phyloP scores from a whole-genome alignment of 2,888 invertebrate species.

The Saturnia japonica region DNA sequence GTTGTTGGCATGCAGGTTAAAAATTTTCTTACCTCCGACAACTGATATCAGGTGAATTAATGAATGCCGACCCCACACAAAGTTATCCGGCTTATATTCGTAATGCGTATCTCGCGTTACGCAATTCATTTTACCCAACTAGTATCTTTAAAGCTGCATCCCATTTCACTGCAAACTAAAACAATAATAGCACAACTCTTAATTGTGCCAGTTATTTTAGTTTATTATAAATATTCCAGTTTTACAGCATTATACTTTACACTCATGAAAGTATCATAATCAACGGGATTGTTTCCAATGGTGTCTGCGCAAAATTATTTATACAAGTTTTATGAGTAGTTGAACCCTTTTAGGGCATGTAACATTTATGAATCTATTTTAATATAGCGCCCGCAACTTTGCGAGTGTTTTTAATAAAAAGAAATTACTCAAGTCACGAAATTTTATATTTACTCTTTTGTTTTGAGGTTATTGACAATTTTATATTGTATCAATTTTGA shows the following conservation, averaged over 20 bases:
- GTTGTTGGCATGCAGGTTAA: too few species aligned
- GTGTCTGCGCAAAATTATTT: not conserved
- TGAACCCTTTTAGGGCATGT: too few species aligned
- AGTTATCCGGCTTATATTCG: not conserved
- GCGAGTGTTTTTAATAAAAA: too few species aligned
- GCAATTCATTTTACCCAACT: conserved; percentile 16
- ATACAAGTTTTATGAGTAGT: not conserved
- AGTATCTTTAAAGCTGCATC: conserved; percentile 33
- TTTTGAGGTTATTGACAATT: too few species aligned
- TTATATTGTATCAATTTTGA: too few species aligned
- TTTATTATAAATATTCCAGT: conserved; percentile 27
- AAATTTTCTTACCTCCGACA: too few species aligned
- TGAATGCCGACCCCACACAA: not conserved
- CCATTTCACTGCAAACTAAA: conserved; percentile 42
- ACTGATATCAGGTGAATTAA: not conserved
- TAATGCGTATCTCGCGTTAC: conserved; percentile 4
- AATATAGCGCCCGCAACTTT: too few species aligned
- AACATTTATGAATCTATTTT: too few species aligned
- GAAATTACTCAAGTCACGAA: too few species aligned
- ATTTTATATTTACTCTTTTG: too few species aligned
- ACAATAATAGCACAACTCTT: conserved; percentile 39
- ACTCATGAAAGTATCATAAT: conserved; percentile 8
- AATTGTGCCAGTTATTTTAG: conserved; percentile 49
- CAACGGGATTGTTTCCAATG: not conserved
- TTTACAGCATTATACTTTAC: conserved; percentile 18